Base-by-base conservation (phyloP, 1,140 invertebrate genomes). In the Macrotrachela quadricornifera region DNA sequence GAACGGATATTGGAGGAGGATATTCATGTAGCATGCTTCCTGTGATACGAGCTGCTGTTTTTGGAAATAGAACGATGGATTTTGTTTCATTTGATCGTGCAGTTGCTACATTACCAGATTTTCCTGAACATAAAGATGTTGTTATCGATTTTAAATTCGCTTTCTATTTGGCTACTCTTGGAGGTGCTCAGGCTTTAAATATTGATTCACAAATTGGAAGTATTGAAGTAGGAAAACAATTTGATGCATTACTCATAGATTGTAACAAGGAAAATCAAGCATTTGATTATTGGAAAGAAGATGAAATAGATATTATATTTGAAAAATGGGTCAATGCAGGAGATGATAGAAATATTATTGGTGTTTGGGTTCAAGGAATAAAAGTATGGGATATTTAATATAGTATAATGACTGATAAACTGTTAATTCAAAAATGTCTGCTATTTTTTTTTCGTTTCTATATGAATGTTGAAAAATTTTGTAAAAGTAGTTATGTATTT, bases 1-100 rank as follows among this genome's bases (percentile, higher is more conserved):
- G 85, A 58, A 85, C 83, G 65, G 85, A 91, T 71, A 77, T 86
- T 39, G 75, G 82, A 3, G 85, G 80, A 13, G 84, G 84, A 1
- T 77, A 80, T 61, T 80, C 73, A 52, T 69, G 77, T 0, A 81
- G 79, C 6, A 81, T 91, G 21, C 60, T 86, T 48, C 77, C 83
- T 57, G 76, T 77, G 11, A 80, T 90, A 63, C 70, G 79, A 57
- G 71, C 76, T 9, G 72, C 80, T 8, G 73, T 88, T 57, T 74
- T 79, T 59, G 76, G 79, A 9, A 85, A 84, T 0, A 78, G 76
- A 56, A 74, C 79, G 62, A 57, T 82, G 9, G 70, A 14, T 38
- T 50, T 14, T 49, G 21, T 41, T 14, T n/a, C 21, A 37, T 30
- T 30, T 30, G 21, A 30, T 30, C 21, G 21, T 30, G 2, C 21